Percentiles rank a stretch among this genome's conserved stretches.
These are phyloP conservation scores for Arge pagana DNA, from an alignment of 2,888 invertebrate species.

Conservation along the genomic window DNA sequence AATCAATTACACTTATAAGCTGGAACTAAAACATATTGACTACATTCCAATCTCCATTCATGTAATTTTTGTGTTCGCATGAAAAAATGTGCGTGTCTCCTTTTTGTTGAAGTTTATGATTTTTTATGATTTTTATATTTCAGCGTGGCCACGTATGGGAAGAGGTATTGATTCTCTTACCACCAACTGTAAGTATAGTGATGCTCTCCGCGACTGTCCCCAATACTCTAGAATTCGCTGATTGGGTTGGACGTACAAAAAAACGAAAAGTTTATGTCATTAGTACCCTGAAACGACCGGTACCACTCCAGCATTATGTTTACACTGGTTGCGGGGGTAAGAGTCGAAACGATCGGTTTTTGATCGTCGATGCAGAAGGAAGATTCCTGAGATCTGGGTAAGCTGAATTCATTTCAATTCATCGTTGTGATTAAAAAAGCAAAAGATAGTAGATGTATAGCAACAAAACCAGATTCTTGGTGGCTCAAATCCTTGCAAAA, in stretches of 20 bases:
- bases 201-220: constrained; percentile 98
- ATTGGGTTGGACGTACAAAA: constrained; percentile 88
- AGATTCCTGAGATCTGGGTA: constrained; percentile 73
- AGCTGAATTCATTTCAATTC: constrained; percentile 48
- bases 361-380: constrained; percentile 79
- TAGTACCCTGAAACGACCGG: constrained; percentile 89
- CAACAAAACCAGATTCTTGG: not conserved
- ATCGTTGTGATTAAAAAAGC: constrained; percentile 14
- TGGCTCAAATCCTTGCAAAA: constrained; percentile 8
- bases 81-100: constrained; percentile 1
- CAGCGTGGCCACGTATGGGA: constrained; percentile 99
- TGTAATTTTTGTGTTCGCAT: too few species aligned
- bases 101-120: too few species aligned
- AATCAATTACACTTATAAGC: too few species aligned
- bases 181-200: constrained; percentile 93
- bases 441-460: constrained; percentile 34
- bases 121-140: too few species aligned
- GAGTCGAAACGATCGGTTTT: constrained; percentile 74
- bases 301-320: constrained; percentile 92
- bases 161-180: constrained; percentile 94
- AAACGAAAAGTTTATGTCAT: constrained; percentile 91
- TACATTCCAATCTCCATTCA: too few species aligned
- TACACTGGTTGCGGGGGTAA: constrained; percentile 84
- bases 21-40: too few species aligned
- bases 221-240: constrained; percentile 94